Base-by-base conservation (phyloP, 2,113 vertebrate genomes). In the Herpetotheres cachinnans region DNA sequence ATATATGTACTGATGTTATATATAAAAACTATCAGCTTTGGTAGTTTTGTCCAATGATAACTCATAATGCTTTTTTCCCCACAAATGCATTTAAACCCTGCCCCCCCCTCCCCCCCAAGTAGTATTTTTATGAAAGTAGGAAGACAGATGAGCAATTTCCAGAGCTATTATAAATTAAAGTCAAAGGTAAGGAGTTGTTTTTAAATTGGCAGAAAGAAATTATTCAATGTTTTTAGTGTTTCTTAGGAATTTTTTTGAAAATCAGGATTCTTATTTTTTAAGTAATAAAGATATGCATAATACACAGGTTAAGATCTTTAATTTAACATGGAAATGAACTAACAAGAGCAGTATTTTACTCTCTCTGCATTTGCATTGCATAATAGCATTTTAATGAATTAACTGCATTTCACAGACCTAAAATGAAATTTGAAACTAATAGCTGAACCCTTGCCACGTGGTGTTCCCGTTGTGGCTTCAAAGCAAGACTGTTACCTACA, bases 341-440 rank as follows among this genome's bases (percentile, higher is more conserved):
- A 79, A 95, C 80, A 80, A 66, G 46, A 90, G 66, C 40, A 62
- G 17, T 6, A 38, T 69, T 95, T 79, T 66, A 38, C 46, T 81
- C 6, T n/a, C 18, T 52, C 73, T 86, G 67, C 94, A 86, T 96
- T 92, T 90, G 49, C 38, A 66, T 90, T 86, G 32, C 10, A 30
- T 96, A 97, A 90, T 92, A 97, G 49, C 27, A 58, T 94, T 96
- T 94, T 93, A 96, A 95, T 82, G 56, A 88, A 82, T 76, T 93
- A 83, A 73, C 27, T 95, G 46, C 10, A 19, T 94, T 94, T 96
- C 42, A 52, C 18, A 73, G 66, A 22, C 62, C 24, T 80, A 30
- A 88, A 77, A 80, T 80, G 30, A 93, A 93, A 76, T 91, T 92
- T 76, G 55, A 79, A 84, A 50, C 29, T 91, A 92, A 94, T 91